Percentiles rank a stretch among this genome's conserved stretches.
These are phyloP conservation scores for Orcinus orca DNA, from an alignment of 2,113 vertebrate genomes.

Conservation along the genomic window DNA sequence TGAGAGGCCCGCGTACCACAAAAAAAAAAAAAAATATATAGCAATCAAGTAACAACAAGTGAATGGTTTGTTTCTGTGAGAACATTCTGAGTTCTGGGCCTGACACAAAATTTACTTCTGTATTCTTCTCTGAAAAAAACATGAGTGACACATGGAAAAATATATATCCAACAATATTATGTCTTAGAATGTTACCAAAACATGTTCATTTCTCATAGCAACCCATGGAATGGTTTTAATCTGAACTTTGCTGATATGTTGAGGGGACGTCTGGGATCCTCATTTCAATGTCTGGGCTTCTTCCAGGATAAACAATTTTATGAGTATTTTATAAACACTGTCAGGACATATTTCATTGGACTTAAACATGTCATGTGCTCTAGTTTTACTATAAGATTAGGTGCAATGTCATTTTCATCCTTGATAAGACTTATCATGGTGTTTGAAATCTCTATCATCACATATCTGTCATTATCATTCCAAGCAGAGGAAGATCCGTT, in stretches of 20 bases:
- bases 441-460: not conserved
- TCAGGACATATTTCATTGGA: not conserved
- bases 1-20: too few species aligned
- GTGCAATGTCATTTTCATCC: not conserved
- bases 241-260: not conserved
- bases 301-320: not conserved
- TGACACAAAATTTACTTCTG: not conserved
- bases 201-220: not conserved
- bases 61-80: not conserved
- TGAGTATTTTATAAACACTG: not conserved
- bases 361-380: not conserved
- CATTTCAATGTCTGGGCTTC: not conserved
- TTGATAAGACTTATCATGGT: not conserved
- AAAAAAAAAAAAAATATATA: too few species aligned
- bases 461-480: not conserved
- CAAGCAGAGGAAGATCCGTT: not conserved
- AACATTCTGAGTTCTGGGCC: not conserved
- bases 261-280: not conserved
- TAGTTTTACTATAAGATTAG: not conserved
- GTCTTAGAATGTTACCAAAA: not conserved
- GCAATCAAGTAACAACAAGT: not conserved
- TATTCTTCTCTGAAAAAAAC: not conserved
- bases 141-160: not conserved
- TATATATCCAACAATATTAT: not conserved
- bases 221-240: not conserved